These are phyloP conservation scores for Pandemis cinnamomeana DNA, from an alignment of 2,888 invertebrate species.

Conservation along the genomic window DNA sequence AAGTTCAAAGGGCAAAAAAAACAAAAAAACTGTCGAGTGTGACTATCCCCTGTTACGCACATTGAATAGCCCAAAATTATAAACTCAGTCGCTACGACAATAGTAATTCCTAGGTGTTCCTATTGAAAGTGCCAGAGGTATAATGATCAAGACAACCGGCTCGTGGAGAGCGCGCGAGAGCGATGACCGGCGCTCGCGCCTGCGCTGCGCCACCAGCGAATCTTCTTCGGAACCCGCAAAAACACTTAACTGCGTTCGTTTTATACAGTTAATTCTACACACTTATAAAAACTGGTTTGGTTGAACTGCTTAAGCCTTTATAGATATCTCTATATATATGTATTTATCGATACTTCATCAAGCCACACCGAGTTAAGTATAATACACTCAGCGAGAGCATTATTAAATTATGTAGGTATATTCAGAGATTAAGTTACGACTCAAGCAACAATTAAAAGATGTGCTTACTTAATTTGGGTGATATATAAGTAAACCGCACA, in stretches of 20 bases:
- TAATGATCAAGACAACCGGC: slow-evolving; percentile 14
- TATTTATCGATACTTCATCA: neutral
- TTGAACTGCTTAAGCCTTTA: neutral
- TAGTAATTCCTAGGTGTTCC: neutral
- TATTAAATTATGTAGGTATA: neutral
- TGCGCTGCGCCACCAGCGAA: slow-evolving; percentile 10
- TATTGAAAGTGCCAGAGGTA: slow-evolving; percentile 1
- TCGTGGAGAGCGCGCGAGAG: slow-evolving; percentile 23
- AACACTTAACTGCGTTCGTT: slow-evolving; percentile 62
- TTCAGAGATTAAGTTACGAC: too few species aligned
- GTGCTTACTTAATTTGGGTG: neutral
- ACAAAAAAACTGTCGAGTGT: too few species aligned
- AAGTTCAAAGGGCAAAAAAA: too few species aligned
- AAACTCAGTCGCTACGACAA: too few species aligned
- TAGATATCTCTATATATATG: neutral
- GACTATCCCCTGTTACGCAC: too few species aligned
- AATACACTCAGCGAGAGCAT: neutral
- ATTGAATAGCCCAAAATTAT: too few species aligned
- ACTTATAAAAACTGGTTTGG: slow-evolving; percentile 8
- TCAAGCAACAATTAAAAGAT: neutral
- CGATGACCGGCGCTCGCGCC: slow-evolving; percentile 29
- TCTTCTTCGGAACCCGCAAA: slow-evolving; percentile 60
- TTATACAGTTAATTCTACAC: slow-evolving; percentile 49
- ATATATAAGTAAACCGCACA: neutral
- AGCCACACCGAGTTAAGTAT: neutral